A percentile compares a stretch with the other conserved stretches of the same genome.
Conservation (phyloP, 1,140 invertebrate species). For the Xylocopa sonorina region DNA sequence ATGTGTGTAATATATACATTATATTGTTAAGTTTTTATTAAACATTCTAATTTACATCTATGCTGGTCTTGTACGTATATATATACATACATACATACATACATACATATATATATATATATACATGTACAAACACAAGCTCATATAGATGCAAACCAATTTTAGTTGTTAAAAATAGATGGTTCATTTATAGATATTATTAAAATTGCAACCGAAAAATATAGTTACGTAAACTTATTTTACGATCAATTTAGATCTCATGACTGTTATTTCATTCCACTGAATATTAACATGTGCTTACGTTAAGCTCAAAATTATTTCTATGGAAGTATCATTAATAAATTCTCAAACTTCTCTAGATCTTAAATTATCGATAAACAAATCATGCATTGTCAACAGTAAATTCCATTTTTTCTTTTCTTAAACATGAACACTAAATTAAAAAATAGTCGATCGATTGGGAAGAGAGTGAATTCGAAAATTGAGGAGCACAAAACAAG, state of each 20-base stretch:
- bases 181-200: not conserved
- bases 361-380: not conserved
- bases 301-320: not conserved
- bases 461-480: not conserved
- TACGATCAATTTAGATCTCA: not conserved
- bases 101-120: too few relatives aligned
- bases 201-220: not conserved
- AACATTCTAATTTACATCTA: not conserved
- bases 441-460: not conserved
- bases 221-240: not conserved
- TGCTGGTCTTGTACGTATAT: too few relatives aligned
- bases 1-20: not conserved
- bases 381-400: not conserved
- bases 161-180: slow-evolving; percentile 13
- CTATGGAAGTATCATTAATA: too few relatives aligned
- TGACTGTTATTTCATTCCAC: not conserved
- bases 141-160: slow-evolving; percentile 1
- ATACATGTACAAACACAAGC: not conserved
- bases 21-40: slow-evolving; percentile 8
- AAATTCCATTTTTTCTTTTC: not conserved
- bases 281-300: slow-evolving; percentile 26
- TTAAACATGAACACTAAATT: not conserved
- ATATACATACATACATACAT: not conserved
- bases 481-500: too few relatives aligned
- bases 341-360: not conserved